Evolutionary conservation across 1,140 invertebrate genomes (phyloP), one percentile per base, ranked within the genome.

Genomic region (Calephelis nemesis): DNA sequence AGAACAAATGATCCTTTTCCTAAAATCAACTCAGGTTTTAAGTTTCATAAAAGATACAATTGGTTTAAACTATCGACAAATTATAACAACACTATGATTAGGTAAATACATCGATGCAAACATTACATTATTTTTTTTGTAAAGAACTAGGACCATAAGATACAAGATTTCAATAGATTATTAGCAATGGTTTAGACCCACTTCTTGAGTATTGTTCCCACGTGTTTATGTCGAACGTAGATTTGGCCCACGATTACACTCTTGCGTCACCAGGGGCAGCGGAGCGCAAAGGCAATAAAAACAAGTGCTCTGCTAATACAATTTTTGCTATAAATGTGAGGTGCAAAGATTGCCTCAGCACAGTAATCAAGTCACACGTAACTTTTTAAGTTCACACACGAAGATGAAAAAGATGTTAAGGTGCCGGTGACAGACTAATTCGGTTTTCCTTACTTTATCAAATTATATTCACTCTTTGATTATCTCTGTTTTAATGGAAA

Each of bases 321-420:
- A 11, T 58, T 58, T 58, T 58, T 58, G 19, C 54, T 58, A 58
- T 58, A 58, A 58, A 58, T 58, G 19, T 58, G 19, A 58, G 10
- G 19, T 58, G 5, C 12, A 58, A 30, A 58, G 15, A 58, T 58
- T 58, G 54, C 54, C 54, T 58, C 54, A 58, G 30, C 11, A 11
- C 54, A 39, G 54, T 58, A 58, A 30, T 58, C 50, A 19, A 54
- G 6, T 30, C 19, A 58, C 30, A 39, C 54, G 19, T 39, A 58
- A 58, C 54, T 30, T 30, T 30, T 30, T 58, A 39, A 30, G 54
- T 30, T 58, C 54, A 39, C 19, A 58, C 9, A 54, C 52, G 11
- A 30, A 19, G 42, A 45, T 45, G 8, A 45, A 45, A 45, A 45
- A 45, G 3, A 7, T 45, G 7, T 45, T 45, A 45, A 45, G 42